Base-by-base conservation (phyloP, 2,888 invertebrate species). In the Lagria hirta region DNA sequence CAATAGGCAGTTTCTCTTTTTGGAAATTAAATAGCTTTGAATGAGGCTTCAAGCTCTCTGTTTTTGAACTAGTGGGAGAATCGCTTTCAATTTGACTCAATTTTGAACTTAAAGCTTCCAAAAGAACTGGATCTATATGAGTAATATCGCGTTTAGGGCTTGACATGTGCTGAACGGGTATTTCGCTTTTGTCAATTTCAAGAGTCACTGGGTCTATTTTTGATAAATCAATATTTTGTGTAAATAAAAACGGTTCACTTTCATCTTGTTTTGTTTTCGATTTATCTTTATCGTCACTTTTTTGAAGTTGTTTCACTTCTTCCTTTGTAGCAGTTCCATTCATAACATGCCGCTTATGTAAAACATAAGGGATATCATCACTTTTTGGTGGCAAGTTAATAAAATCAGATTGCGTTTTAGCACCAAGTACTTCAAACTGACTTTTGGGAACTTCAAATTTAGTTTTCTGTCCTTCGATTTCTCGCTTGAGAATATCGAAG, bases 291-390 rank as follows among this genome's bases (percentile, higher is more conserved):
- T 35, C 27, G 26, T 79, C n/a, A n/a, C n/a, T n/a, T n/a, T n/a
- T 54, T 33, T 38, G 38, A 41, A 49, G 3, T 49, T 35, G 42
- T 53, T 51, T 53, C 46, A 20, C 8, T 26, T 62, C 62, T 29
- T 67, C 64, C 65, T 73, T 55, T 0, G 82, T 78, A 0, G 86
- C 86, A 0, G 88, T 88, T 1, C 89, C 89, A 63, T 90, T 90
- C 84, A 89, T 86, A 1, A 89, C 79, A 64, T 90, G 89, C 2
- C 89, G 77, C 63, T 90, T 90, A 64, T 90, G 89, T 32, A 90
- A 72, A 3, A 87, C 86, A 60, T 91, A 91, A 0, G 90, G 87
- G 63, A 91, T 90, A 54, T 90, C 90, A 17, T 84, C 84, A 52
- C 76, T 78, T 60, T 78, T 78, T 2, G 72, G 71, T 1, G 72